phyloP scores from a whole-genome alignment of 2,888 invertebrate genomes.

The Antitype chi region DNA sequence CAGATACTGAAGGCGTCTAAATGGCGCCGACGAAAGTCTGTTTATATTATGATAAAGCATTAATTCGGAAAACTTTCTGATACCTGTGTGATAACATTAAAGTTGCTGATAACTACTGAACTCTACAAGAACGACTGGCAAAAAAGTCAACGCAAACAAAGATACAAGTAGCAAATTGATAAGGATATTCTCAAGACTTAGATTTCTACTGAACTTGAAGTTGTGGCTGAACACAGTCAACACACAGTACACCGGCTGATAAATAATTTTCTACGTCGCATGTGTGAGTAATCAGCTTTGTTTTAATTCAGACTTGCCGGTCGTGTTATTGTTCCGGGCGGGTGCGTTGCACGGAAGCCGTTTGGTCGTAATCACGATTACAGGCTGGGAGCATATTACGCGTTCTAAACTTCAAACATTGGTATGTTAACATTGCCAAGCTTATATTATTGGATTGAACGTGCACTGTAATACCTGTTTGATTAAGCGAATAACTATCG shows the following conservation, averaged over 20 bases:
- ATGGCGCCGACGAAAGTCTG: constrained; percentile 35
- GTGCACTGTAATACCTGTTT: constrained; percentile 39
- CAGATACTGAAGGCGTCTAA: constrained; percentile 64
- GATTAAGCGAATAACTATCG: constrained; percentile 40
- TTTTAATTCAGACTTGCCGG: constrained; percentile 75
- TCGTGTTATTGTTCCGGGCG: constrained; percentile 82
- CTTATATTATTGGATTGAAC: constrained; percentile 51
- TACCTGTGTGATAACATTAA: background rate
- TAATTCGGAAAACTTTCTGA: constrained; percentile 17
- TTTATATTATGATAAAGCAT: constrained; percentile 19
- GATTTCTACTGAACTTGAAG: constrained; percentile 2
- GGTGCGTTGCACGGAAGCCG: constrained; percentile 81
- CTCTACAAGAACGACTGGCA: constrained; percentile 3
- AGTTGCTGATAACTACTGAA: constrained; percentile 7
- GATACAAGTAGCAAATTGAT: constrained; percentile 7
- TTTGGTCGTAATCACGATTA: constrained; percentile 72
- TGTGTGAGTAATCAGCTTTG: constrained; percentile 72
- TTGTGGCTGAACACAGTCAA: background rate
- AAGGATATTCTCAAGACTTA: constrained; percentile 13
- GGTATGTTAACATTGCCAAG: constrained; percentile 46
- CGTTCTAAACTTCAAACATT: constrained; percentile 57
- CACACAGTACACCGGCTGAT: constrained; percentile 33
- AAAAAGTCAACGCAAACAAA: constrained; percentile 9
- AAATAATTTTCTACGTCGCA: constrained; percentile 57
- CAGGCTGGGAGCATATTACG: constrained; percentile 52